Conservation (phyloP, 2,797 vertebrate genomes). For the Enteromius afrohamiltoni region DNA sequence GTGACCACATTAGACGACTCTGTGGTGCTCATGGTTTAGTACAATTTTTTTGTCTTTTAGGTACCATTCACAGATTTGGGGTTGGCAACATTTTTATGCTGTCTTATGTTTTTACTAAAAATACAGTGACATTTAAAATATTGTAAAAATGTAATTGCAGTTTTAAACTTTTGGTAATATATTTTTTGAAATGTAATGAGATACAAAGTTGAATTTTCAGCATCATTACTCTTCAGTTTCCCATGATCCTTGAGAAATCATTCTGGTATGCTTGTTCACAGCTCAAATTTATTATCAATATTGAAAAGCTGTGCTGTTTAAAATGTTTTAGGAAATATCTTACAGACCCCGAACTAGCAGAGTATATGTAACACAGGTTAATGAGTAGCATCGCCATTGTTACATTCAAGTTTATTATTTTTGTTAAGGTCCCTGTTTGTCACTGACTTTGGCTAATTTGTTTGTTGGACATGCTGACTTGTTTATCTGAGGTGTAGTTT, state of each 20-base stretch:
- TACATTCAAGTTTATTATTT: neutral
- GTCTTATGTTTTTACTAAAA: neutral
- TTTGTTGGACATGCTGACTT: slow-evolving; percentile 6
- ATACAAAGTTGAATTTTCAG: neutral
- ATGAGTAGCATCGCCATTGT: neutral
- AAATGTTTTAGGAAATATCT: neutral
- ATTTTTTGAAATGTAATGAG: neutral
- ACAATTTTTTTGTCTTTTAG: neutral
- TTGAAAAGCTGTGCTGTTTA: neutral
- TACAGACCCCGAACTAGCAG: neutral
- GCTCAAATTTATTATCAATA: neutral
- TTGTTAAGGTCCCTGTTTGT: neutral
- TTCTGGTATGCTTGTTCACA: neutral
- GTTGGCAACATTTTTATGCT: neutral
- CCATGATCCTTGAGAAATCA: neutral
- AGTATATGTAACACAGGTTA: neutral
- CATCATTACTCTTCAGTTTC: neutral
- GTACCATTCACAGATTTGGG: neutral
- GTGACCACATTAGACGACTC: neutral
- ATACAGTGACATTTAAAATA: neutral
- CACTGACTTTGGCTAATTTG: neutral
- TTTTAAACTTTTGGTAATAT: neutral
- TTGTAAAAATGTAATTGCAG: neutral
- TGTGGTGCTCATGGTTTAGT: neutral
- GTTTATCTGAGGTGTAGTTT: slow-evolving; percentile 18